Evolutionary conservation across 1,140 invertebrate genomes (phyloP), one percentile per base, ranked within the genome.

Genomic region (Choristoneura fumiferana): DNA sequence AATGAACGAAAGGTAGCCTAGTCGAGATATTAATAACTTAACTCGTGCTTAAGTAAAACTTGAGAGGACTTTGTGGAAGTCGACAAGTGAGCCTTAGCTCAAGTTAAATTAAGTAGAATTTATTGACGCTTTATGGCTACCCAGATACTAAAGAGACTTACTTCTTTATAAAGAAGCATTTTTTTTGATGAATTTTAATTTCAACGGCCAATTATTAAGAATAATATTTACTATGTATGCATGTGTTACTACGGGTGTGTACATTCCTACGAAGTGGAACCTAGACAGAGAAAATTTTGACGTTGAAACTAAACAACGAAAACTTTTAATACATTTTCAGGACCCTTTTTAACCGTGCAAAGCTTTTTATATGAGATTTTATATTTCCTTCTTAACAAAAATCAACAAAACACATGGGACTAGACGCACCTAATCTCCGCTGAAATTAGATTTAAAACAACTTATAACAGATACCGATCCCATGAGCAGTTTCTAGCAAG

Each of bases 401-500:
- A 29, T 29, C 49, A 49, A 58, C 62, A 45, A 59, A 55, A 38
- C 56, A 54, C 35, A 54, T 61, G 40, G 49, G 45, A 29, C 22
- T 29, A 6, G 17, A 29, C 43, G 18, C 17, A 5, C 43, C 17
- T 49, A 49, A 49, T 49, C 43, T 29, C 43, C 12, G 18, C 18
- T 17, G 43, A 22, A 22, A 49, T 49, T 49, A 15, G 43, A 49
- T 49, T 49, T 49, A 49, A 52, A 61, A 29, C 29, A 55, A 65
- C 52, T 62, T 56, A 38, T 52, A 58, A 39, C 43, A n/a, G 34
- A 54, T 35, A 37, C 40, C 34, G 52, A 66, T 56, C 59, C 63
- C 45, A 57, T 63, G 58, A 65, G 49, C 57, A 54, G 39, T 57
- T 70, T 61, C 17, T 54, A 52, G 66, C 62, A 62, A 59, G 49